Percentiles rank a stretch among this genome's conserved stretches.
These are phyloP conservation scores for Dichetophora obliterata DNA, from an alignment of 2,888 invertebrate genomes.

Conservation along the genomic window DNA sequence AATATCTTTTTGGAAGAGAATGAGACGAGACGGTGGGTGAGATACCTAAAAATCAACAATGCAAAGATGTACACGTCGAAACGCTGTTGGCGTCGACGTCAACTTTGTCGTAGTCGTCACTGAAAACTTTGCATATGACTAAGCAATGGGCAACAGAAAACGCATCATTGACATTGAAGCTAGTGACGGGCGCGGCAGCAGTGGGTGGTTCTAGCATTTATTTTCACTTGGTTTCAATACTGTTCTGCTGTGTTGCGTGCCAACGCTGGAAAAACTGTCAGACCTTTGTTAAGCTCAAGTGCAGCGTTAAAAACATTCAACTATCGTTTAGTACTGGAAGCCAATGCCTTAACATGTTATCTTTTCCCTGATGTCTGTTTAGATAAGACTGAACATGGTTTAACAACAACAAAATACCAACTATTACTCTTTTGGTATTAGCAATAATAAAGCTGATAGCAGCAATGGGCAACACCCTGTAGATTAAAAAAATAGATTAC, in stretches of 20 bases:
- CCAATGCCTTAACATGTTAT: background rate
- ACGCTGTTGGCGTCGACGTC: background rate
- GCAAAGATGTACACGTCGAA: constrained; percentile 5
- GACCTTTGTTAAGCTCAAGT: background rate
- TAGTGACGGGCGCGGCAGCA: constrained; percentile 26
- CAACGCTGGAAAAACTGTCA: background rate
- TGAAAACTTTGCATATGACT: constrained; percentile 20
- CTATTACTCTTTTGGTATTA: background rate
- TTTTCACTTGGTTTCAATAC: background rate
- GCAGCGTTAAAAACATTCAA: background rate
- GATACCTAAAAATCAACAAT: background rate
- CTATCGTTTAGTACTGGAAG: background rate
- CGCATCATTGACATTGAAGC: constrained; percentile 40
- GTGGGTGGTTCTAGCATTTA: constrained; percentile 20
- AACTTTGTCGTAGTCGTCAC: background rate
- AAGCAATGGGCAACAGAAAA: constrained; percentile 19
- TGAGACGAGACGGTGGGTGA: no score
- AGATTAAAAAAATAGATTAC: background rate
- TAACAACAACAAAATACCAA: background rate
- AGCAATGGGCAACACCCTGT: background rate
- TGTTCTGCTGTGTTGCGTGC: background rate
- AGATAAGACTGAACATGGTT: background rate
- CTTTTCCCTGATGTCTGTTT: background rate
- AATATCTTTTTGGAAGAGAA: no score
- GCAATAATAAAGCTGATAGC: background rate